Evolutionary conservation across 37 sponge, comb jelly and placozoan species (phyloP), one percentile per base, ranked within the genome.

Genomic region (Mnemiopsis leidyi): DNA sequence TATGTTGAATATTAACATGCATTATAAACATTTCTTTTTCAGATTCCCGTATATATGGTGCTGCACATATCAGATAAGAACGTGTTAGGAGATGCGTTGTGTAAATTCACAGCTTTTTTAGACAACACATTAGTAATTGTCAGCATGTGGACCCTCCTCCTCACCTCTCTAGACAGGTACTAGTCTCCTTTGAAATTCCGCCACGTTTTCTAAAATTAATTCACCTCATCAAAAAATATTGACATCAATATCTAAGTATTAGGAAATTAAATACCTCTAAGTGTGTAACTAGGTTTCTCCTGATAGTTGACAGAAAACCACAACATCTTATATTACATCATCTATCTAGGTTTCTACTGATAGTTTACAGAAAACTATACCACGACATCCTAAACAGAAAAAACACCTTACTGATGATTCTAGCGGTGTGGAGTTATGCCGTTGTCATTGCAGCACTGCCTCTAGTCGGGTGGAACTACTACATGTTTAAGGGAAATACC

Each of bases 101-200:
- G 73, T 25, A 21, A 25, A 3, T 5, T 21, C 9, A 69, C 73
- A 23, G 73, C 73, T 3, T 69, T 69, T 25, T 20, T 69, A n/a
- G 73, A 69, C n/a, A 69, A 69, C 73, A 69, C 29, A 3, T 25
- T 69, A 25, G 73, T 69, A 3, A 69, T 69, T 20, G 73, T 69
- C 24, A 69, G 28, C n/a, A 69, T 69, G 73, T 69, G 73, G 73
- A 69, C 73, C 21, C 73, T 69, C 21, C 73, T 69, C 2, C 73
- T 69, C 73, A 69, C 73, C 2, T 69, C 73, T 69, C 73, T 69
- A 23, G 73, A 69, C 21, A 69, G 73, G 73, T 69, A 2, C 68
- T n/a, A n/a, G n/a, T n/a, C n/a, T n/a, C n/a, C n/a, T n/a, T n/a
- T n/a, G n/a, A n/a, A n/a, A n/a, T n/a, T n/a, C n/a, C 61, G 13